Evolutionary conservation across 2,888 invertebrate species (phyloP).

Genomic region (Leucophenga maculata): DNA sequence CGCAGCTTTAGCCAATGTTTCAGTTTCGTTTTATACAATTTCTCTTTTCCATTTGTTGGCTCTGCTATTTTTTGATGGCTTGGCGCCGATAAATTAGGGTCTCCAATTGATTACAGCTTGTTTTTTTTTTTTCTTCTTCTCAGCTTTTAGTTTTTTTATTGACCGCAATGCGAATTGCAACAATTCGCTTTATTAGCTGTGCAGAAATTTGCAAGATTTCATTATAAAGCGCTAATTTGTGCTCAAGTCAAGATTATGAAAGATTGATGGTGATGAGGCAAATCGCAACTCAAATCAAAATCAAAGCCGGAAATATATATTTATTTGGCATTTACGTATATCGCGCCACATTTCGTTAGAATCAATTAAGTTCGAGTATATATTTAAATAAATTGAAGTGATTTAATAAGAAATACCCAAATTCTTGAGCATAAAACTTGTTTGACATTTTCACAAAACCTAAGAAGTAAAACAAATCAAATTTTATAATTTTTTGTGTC

Average conservation of each 20-base stretch:
- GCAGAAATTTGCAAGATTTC: constrained; percentile 10
- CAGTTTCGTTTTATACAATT: constrained; percentile 38
- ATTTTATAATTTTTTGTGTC: neutral
- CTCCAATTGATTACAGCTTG: constrained; percentile 16
- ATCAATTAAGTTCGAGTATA: too few species aligned
- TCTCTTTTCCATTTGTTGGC: constrained; percentile 46
- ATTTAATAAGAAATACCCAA: neutral
- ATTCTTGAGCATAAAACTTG: neutral
- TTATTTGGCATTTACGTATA: too few species aligned
- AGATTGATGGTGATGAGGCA: neutral
- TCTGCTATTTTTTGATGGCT: neutral
- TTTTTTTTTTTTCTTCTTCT: neutral
- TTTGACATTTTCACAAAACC: neutral
- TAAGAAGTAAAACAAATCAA: too few species aligned
- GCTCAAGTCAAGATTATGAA: neutral
- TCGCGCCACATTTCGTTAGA: too few species aligned
- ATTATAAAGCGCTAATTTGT: constrained; percentile 9
- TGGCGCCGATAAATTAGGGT: constrained; percentile 8
- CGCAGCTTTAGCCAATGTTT: neutral
- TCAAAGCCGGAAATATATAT: constrained; percentile 3
- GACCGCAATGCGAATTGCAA: constrained; percentile 12
- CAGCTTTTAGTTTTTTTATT: constrained; percentile 5
- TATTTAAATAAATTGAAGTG: too few species aligned
- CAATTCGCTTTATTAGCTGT: constrained; percentile 5
- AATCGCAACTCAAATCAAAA: neutral